Evolutionary conservation across 2,888 invertebrate genomes (phyloP), one percentile per base, ranked within the genome.

Genomic region (Hylaea fasciaria): DNA sequence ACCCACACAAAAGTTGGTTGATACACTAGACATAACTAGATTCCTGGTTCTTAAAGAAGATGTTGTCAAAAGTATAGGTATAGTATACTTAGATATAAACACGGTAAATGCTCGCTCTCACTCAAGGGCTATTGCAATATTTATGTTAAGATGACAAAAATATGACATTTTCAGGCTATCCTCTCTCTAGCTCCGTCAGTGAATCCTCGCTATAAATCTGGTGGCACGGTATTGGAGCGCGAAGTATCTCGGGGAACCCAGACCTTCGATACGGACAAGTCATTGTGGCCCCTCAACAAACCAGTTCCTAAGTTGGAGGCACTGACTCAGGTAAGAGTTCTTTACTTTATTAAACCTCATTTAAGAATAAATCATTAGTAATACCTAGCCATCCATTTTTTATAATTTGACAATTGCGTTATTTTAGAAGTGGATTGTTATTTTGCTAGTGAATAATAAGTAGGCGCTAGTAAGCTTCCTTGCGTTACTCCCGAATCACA

Each of bases 251-350:
- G 87, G 0, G 97, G 95, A 0, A 92, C 87, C 1, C 96, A 97
- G 80, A 93, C 88, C n/a, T 97, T 94, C 72, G 95, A 95, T 62
- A 95, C 95, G 0, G 94, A 95, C 68, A 93, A 94, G 68, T 86
- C 93, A 0, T 77, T 95, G 28, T 97, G 95, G 93, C 97, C 97
- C 0, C 76, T 97, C 5, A 95, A 95, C 68, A 91, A 96, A 76
- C 95, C 97, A 0, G 88, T 96, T 9, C 93, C 94, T 0, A 97
- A 97, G 80, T 74, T 96, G 10, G 96, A 96, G 78, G 95, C 95
- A 0, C 82, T 95, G 4, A 85, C 80, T 1, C 90, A 90, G 82
- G 90, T 89, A 71, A 49, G 10, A 1, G 1, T 13, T 40, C 14
- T 12, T 39, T n/a, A n/a, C n/a, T n/a, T 39, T 5, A 22, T 22